phyloP scores from a whole-genome alignment of 2,888 invertebrate species.

The Carabus problematicus region DNA sequence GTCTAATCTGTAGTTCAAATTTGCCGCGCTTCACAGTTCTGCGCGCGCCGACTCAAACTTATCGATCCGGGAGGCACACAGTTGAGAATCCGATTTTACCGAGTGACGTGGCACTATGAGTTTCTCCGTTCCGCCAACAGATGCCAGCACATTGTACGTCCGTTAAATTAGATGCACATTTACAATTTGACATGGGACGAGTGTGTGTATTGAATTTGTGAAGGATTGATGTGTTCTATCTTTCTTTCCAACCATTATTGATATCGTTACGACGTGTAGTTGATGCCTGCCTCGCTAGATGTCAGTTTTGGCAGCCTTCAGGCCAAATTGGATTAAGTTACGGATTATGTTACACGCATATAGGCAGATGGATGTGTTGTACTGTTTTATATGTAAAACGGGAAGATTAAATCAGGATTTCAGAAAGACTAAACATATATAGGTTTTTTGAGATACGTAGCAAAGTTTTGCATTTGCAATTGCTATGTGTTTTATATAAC shows the following conservation, averaged over 20 bases:
- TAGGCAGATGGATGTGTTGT: constrained; percentile 5
- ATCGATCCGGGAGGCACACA: constrained; percentile 29
- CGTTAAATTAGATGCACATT: too few relatives aligned
- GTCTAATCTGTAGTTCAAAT: too few relatives aligned
- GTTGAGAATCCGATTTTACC: constrained; percentile 32
- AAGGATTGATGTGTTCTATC: too few relatives aligned
- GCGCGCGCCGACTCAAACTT: constrained; percentile 21
- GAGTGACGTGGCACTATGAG: constrained; percentile 25
- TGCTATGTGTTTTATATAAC: too few relatives aligned
- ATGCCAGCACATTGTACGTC: constrained; percentile 19
- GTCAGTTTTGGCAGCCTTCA: not conserved
- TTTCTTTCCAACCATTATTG: too few relatives aligned
- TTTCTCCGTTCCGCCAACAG: constrained; percentile 26
- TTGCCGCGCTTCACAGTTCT: too few relatives aligned
- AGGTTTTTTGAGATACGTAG: not conserved
- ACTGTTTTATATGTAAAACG: constrained; percentile 7
- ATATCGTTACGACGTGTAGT: not conserved
- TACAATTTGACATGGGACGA: too few relatives aligned
- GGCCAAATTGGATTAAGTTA: constrained; percentile 11
- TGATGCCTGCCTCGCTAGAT: constrained; percentile 3
- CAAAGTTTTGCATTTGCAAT: constrained; percentile 7
- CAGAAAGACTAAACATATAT: not conserved
- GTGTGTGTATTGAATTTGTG: too few relatives aligned
- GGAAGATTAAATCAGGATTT: constrained; percentile 11
- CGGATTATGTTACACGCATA: too few relatives aligned